Conservation (phyloP, 2,888 invertebrate genomes). For the Autographa pulchrina region DNA sequence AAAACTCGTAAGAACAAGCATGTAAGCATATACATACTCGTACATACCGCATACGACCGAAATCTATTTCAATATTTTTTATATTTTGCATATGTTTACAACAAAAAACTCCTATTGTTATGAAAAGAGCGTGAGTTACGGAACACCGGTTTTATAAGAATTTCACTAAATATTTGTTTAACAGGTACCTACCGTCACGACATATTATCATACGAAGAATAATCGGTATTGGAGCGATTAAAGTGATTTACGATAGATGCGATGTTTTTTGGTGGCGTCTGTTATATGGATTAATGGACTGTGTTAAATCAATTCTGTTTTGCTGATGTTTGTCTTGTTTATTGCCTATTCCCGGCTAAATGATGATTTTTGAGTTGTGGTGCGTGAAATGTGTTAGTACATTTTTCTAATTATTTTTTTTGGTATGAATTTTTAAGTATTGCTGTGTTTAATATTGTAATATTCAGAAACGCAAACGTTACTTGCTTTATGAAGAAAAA, state of each 20-base stretch:
- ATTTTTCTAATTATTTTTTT: conserved; percentile 1
- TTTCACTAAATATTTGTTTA: conserved; percentile 44
- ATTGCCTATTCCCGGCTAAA: conserved; percentile 11
- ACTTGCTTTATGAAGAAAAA: background rate
- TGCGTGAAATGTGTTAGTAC: background rate
- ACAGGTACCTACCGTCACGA: conserved; percentile 40
- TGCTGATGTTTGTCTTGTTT: conserved; percentile 26
- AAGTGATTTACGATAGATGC: conserved; percentile 31
- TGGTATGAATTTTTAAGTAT: background rate
- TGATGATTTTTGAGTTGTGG: background rate
- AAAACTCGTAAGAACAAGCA: too few species aligned
- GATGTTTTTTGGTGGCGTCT: conserved; percentile 16
- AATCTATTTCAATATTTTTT: too few species aligned
- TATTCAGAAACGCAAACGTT: too few species aligned
- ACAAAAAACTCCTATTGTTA: conserved; percentile 3
- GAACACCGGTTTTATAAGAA: conserved; percentile 21
- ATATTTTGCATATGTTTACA: background rate
- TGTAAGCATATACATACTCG: too few species aligned
- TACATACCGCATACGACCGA: too few species aligned
- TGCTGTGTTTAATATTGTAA: too few species aligned
- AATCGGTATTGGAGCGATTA: conserved; percentile 24
- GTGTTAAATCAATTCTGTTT: conserved; percentile 7
- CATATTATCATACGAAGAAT: conserved; percentile 41
- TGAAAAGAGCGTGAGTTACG: conserved; percentile 23
- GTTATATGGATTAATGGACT: conserved; percentile 14